Base-by-base conservation (phyloP, 2,113 vertebrate species). In the Hyaena hyaena region DNA sequence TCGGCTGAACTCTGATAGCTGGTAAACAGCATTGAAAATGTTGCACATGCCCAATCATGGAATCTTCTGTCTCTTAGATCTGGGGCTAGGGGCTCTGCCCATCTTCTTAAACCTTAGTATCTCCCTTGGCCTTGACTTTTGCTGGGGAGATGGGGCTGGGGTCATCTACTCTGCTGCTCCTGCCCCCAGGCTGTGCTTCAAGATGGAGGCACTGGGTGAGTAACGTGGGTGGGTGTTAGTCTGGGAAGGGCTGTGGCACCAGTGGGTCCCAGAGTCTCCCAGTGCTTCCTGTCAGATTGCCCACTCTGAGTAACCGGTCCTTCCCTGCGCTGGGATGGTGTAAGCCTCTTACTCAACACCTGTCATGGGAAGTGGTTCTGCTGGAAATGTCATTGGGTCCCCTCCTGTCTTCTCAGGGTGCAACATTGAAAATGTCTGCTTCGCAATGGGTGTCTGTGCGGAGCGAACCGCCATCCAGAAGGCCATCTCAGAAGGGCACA, bases 351-450 rank as follows among this genome's bases (percentile, higher is more conserved):
- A 26, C 50, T 81, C 23, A 23, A n/a, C 53, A 35, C 33, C 23
- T 0, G 2, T 7, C 23, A 55, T 31, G 31, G 79, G 55, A 96
- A 86, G 53, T 68, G 23, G 33, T 15, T 88, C 45, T 82, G 23
- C 10, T 39, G 11, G 48, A 31, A 15, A 14, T 63, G 65, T 11
- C 15, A 15, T 23, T 15, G 58, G 66, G 53, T 39, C 93, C 50
- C 92, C 50, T 83, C 50, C 55, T 80, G 35, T 98, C 45, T 96
- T 28, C 58, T 24, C 97, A 99, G 99, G 99, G n/a, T 99, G 99
- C 97, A 99, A 99, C 0, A 97, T 99, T 88, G 99, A 99, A 98
- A 99, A 99, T 0, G 99, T 99, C 58, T 99, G 98, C 90, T 99
- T 98, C 48, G 98, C 99, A 0, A 98, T 99, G 97, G 99, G 99